A percentile compares a stretch with the other conserved stretches of the same genome.
Conservation (phyloP, 2,113 vertebrate genomes). For the Toxotes jaculatrix region DNA sequence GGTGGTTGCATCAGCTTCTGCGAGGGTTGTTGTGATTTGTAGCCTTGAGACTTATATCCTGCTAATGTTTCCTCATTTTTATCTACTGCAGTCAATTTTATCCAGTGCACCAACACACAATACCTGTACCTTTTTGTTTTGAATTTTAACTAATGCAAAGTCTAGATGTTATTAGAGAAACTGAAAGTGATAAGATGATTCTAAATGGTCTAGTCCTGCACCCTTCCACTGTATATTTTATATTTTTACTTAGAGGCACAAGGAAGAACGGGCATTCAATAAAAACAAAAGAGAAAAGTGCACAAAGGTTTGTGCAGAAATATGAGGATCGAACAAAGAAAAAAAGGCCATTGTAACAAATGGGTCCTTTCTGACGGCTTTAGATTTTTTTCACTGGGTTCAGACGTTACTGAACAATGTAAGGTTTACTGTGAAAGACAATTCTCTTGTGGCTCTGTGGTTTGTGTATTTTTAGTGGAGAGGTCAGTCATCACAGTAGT, state of each 20-base stretch:
- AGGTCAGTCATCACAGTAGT: conserved; percentile 26
- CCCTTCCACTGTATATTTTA: not conserved
- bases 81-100: not conserved
- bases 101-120: conserved; percentile 7
- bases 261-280: not conserved
- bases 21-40: conserved; percentile 26
- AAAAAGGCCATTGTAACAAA: not conserved
- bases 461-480: conserved; percentile 24
- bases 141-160: not conserved
- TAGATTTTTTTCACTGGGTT: conserved; percentile 19
- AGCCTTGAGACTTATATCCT: conserved; percentile 22
- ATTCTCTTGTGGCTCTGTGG: not conserved
- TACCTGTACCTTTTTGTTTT: not conserved
- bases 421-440: conserved; percentile 18
- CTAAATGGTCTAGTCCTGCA: conserved; percentile 3
- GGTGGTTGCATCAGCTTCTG: conserved; percentile 22
- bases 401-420: not conserved
- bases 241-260: not conserved
- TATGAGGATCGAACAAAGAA: not conserved
- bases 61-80: conserved; percentile 16
- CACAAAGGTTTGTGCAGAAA: not conserved
- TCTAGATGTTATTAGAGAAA: not conserved
- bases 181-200: not conserved
- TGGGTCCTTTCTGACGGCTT: not conserved
- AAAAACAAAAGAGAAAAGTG: not conserved